These are phyloP conservation scores for Sciurus vulgaris DNA, from an alignment of 2,797 vertebrate species.

Conservation along the genomic window DNA sequence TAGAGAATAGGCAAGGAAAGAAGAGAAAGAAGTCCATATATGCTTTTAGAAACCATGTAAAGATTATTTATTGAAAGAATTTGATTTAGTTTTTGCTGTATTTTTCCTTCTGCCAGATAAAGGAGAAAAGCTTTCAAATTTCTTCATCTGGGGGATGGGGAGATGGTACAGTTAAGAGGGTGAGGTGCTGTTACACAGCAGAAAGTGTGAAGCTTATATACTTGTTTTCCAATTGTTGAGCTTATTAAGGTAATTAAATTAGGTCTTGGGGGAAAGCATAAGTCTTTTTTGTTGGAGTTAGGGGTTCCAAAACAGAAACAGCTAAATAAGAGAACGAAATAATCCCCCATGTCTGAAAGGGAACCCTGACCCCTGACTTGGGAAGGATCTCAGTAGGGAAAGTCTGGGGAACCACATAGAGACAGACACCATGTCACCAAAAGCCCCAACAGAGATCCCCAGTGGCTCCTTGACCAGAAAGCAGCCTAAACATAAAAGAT, in stretches of 20 bases:
- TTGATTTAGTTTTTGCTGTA: not conserved
- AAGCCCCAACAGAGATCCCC: not conserved
- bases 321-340: constrained; percentile 15
- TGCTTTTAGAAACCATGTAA: not conserved
- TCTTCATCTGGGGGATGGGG: not conserved
- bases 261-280: not conserved
- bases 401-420: not conserved
- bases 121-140: not conserved
- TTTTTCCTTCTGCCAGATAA: not conserved
- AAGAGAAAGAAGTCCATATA: not conserved
- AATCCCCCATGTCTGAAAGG: not conserved
- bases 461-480: not conserved
- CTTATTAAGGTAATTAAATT: constrained; percentile 21
- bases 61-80: not conserved
- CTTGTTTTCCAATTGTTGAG: constrained; percentile 18
- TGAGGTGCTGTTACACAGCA: not conserved
- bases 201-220: not conserved
- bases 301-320: not conserved
- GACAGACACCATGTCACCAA: not conserved
- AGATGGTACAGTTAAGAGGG: not conserved
- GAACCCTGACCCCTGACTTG: not conserved
- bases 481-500: not conserved
- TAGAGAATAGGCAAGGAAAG: not conserved
- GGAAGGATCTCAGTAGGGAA: not conserved
- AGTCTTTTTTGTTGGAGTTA: not conserved